Base-by-base conservation (phyloP, 1,140 invertebrate species). In the Drosophila elegans region DNA sequence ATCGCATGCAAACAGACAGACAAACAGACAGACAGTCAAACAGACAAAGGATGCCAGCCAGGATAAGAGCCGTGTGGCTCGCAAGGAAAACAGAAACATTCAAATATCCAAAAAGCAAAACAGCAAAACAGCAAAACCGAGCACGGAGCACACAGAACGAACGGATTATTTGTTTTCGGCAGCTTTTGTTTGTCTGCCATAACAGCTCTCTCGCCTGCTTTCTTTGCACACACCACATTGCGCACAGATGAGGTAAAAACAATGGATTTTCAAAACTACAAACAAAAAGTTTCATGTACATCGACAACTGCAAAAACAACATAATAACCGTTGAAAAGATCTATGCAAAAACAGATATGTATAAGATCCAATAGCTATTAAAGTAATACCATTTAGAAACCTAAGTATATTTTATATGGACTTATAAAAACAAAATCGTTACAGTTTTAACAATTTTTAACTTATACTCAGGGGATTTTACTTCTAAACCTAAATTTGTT, bases 111-210 rank as follows among this genome's bases (percentile, higher is more conserved):
- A 78, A 57, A 42, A 61, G 38, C 48, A 57, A 77, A 78, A 78
- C 41, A 52, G 41, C 52, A 69, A 45, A 44, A 48, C 62, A 69
- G 25, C 39, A 41, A 25, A 71, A 49, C 52, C 44, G 57, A 79
- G 68, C 46, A 60, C 41, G 27, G 21, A 73, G 60, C 67, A 55
- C 25, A 68, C 48, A 60, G 52, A 67, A 55, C 55, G 63, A 67
- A 55, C 55, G 63, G 79, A 86, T 86, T 86, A 86, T 86, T 86
- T 86, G 83, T 86, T 86, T 86, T 86, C 73, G 79, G 79, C 83
- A 83, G 83, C 83, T 75, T 82, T 83, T 88, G 75, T 88, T 84
- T 88, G 83, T 62, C 69, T 56, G 61, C 27, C 56, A 42, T 16
- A 69, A 48, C 64, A 69, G 27, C 64, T 55, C 67, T 69, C 45